Base-by-base conservation (phyloP, 1,140 invertebrate genomes). In the Lordiphosa collinella region DNA sequence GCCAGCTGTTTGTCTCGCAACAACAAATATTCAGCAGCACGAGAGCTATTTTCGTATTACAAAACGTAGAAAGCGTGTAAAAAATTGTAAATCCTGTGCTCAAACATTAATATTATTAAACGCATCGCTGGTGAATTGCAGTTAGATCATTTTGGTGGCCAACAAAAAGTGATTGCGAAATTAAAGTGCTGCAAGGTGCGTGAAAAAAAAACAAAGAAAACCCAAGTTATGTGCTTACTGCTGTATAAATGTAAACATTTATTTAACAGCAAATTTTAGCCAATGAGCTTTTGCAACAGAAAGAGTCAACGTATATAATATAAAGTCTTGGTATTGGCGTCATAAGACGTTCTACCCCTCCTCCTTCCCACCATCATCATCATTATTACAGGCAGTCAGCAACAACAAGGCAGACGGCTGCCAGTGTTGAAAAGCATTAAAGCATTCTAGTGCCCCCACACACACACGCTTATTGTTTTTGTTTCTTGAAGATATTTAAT, bases 161-260 rank as follows among this genome's bases (percentile, higher is more conserved):
- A 31, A 40, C 25, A 11, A 66, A 60, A 84, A 72, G 71, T 72
- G 78, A 80, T 80, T 80, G 76, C 76, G 76, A 80, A 80, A 80
- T 80, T 63, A 14, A 47, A n/a, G 29, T 32, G 18, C 7, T 40
- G 37, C 22, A 29, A 59, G 56, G 56, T 66, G 47, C 38, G 52
- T 38, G 46, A 35, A 37, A 37, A 37, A 37, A 18, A 14, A 56
- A 62, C 47, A 54, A 46, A 40, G 36, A 44, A 44, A 12, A 8
- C 1, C 7, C 6, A 29, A 29, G 6, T 29, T 34, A 16, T 11
- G 52, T 57, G 32, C 25, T 11, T 16, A 57, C 11, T 57, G 11
- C 29, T 58, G 25, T 9, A 7, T 11, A 14, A 14, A 11, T 59
- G 25, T 29, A 29, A 29, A 29, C 25, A 29, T 29, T 8, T 6